These are phyloP conservation scores for Mugil cephalus DNA, from an alignment of 2,113 vertebrate species.

Conservation along the genomic window DNA sequence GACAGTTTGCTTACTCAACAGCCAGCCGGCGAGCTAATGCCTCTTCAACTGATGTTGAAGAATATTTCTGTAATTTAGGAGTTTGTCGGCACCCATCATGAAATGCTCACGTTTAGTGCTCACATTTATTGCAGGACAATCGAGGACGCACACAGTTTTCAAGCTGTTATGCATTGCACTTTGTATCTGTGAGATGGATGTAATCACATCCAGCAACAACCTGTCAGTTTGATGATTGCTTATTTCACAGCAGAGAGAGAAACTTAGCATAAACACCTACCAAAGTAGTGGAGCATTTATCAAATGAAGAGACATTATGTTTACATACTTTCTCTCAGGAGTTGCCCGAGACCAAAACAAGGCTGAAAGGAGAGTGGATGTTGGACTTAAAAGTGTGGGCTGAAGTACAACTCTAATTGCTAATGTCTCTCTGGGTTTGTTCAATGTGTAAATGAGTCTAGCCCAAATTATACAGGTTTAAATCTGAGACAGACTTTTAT, in stretches of 20 bases:
- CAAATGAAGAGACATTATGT: no score
- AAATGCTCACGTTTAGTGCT: neutral
- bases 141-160: slow-evolving; percentile 1
- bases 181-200: neutral
- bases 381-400: no score
- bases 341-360: no score
- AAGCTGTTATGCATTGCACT: neutral
- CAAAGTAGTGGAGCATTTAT: no score
- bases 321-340: no score
- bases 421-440: no score
- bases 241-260: neutral
- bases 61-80: slow-evolving; percentile 29
- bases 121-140: neutral
- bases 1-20: slow-evolving; percentile 21
- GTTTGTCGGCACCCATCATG: neutral
- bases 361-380: no score
- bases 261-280: neutral
- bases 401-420: no score
- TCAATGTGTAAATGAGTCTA: no score
- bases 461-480: no score
- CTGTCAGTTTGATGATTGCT: neutral
- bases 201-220: neutral
- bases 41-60: slow-evolving; percentile 22
- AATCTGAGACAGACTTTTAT: no score
- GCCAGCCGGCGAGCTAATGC: neutral